Percentiles rank a stretch among this genome's conserved stretches.
phyloP scores from a whole-genome alignment of 1,140 invertebrate genomes.

The Psix sp. region DNA sequence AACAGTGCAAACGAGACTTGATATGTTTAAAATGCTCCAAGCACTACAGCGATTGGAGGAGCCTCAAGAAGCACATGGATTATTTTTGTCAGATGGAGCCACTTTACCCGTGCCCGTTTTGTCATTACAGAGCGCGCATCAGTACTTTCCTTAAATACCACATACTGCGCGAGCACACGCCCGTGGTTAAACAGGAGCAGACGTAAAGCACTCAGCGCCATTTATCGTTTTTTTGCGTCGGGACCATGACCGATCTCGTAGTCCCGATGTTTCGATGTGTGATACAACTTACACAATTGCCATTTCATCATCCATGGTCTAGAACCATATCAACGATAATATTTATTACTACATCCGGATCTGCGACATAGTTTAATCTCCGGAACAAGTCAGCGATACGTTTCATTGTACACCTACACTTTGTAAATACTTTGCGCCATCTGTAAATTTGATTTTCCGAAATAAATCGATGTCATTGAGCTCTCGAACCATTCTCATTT shows the following conservation, averaged over 20 bases:
- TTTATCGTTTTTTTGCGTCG: no score
- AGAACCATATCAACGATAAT: no score
- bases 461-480: constrained; percentile 34
- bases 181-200: constrained; percentile 36
- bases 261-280: no score
- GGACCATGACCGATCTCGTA: no score
- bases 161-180: constrained; percentile 55
- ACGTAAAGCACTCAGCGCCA: no score
- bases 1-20: constrained; percentile 63
- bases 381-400: background rate
- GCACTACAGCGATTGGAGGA: constrained; percentile 69
- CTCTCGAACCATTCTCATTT: constrained; percentile 30
- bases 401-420: constrained; percentile 1
- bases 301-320: no score
- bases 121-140: constrained; percentile 67
- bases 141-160: constrained; percentile 68
- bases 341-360: no score
- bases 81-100: constrained; percentile 77
- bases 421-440: constrained; percentile 24
- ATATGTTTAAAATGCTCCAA: constrained; percentile 66
- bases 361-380: background rate
- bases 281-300: no score
- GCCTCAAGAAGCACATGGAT: constrained; percentile 75
- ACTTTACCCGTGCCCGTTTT: constrained; percentile 73
- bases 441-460: constrained; percentile 28